phyloP scores from a whole-genome alignment of 2,113 vertebrate species.

The Coptodon rendalli region DNA sequence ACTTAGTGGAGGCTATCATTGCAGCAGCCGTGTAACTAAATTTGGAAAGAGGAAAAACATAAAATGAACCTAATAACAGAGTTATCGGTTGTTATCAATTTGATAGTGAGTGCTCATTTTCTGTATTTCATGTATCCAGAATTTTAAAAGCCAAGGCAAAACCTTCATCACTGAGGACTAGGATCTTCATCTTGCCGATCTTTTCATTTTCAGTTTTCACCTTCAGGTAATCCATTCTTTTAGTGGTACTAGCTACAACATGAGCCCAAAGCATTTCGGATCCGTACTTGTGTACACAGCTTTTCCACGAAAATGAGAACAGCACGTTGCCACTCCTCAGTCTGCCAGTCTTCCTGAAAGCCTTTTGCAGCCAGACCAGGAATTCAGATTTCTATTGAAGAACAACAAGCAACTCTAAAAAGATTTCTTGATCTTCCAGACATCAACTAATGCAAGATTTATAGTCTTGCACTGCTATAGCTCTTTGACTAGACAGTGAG shows the following conservation, averaged over 20 bases:
- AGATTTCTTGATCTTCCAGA: background rate
- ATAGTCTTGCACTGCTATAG: background rate
- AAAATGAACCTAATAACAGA: background rate
- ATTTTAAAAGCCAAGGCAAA: background rate
- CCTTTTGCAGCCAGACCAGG: background rate
- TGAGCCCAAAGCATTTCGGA: background rate
- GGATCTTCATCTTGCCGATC: background rate
- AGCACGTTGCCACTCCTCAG: background rate
- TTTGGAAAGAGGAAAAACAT: background rate
- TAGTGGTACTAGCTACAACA: background rate
- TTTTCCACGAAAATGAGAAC: background rate
- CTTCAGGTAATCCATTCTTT: background rate
- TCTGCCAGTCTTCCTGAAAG: background rate
- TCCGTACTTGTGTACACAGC: rapidly evolving
- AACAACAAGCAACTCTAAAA: background rate
- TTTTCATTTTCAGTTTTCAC: background rate
- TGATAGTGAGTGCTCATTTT: background rate
- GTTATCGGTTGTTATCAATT: rapidly evolving
- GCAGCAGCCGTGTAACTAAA: rapidly evolving
- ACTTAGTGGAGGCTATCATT: background rate
- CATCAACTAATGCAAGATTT: rapidly evolving
- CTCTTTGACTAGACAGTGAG: background rate
- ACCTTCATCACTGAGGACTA: rapidly evolving
- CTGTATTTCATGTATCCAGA: background rate
- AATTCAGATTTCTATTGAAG: background rate